Evolutionary conservation across 1,140 invertebrate species (phyloP).

Genomic region (Bombus cullumanus): DNA sequence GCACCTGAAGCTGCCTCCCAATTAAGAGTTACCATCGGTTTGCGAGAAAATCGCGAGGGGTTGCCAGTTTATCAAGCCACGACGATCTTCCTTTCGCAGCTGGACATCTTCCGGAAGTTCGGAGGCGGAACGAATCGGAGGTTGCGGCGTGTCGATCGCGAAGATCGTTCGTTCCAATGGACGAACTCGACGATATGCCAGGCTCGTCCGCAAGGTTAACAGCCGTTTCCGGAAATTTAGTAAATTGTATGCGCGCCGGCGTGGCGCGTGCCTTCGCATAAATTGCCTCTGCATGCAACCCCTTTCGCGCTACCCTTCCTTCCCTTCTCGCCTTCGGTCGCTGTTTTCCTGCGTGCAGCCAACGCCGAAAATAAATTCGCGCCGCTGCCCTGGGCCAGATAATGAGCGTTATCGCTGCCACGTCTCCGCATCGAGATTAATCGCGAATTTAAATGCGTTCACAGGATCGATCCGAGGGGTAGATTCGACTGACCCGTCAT

Average conservation of each 20-base stretch:
- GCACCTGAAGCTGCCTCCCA: background rate
- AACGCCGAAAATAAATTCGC: constrained; percentile 60
- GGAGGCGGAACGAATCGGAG: constrained; percentile 19
- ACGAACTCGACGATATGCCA: constrained; percentile 20
- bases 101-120: constrained; percentile 15
- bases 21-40: background rate
- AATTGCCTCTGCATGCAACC: constrained; percentile 49
- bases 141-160: constrained; percentile 30
- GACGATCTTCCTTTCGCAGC: constrained; percentile 21
- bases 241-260: constrained; percentile 57
- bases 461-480: constrained; percentile 20
- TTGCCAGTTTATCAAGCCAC: constrained; percentile 9
- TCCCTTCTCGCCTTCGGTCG: too few species aligned
- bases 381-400: constrained; percentile 30
- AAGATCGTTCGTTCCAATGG: background rate
- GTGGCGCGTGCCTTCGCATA: constrained; percentile 65
- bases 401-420: constrained; percentile 55
- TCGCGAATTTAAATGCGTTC: constrained; percentile 58
- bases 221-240: constrained; percentile 68
- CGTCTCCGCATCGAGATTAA: constrained; percentile 49
- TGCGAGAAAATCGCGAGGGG: background rate
- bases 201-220: constrained; percentile 28
- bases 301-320: constrained; percentile 5
- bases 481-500: constrained; percentile 9
- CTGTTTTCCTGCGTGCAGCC: constrained; percentile 25